These are phyloP conservation scores for Sitodiplosis mosellana DNA, from an alignment of 1,140 invertebrate genomes.

Conservation along the genomic window DNA sequence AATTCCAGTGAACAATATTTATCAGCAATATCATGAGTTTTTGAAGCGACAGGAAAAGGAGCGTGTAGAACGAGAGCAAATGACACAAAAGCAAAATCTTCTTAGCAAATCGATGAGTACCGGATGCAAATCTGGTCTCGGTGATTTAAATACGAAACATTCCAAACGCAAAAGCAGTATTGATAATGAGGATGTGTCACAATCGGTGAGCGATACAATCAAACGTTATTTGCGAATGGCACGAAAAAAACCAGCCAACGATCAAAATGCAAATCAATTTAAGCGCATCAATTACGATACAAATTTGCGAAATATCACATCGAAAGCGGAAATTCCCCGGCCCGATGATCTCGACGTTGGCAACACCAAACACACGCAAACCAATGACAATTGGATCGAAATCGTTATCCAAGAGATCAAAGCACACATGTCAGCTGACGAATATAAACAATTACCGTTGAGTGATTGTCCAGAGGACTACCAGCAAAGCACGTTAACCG, in stretches of 20 bases:
- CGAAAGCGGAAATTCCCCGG: slow-evolving; percentile 52
- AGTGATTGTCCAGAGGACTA: slow-evolving; percentile 3
- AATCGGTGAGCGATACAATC: slow-evolving; percentile 68
- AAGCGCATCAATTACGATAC: slow-evolving; percentile 77
- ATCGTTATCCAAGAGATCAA: background rate
- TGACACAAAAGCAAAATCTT: background rate
- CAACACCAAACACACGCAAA: slow-evolving; percentile 51
- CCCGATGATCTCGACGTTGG: slow-evolving; percentile 47
- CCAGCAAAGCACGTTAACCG: background rate
- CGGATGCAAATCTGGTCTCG: background rate
- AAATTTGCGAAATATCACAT: slow-evolving; percentile 64
- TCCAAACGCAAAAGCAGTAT: slow-evolving; percentile 40
- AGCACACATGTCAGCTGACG: slow-evolving; percentile 2
- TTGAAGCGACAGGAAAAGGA: slow-evolving; percentile 19
- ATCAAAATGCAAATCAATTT: slow-evolving; percentile 60
- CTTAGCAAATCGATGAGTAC: slow-evolving; percentile 19
- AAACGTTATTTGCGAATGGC: slow-evolving; percentile 69
- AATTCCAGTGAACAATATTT: background rate
- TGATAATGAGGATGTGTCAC: slow-evolving; percentile 65
- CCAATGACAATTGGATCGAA: slow-evolving; percentile 43
- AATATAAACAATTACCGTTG: background rate
- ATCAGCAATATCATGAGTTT: slow-evolving; percentile 1
- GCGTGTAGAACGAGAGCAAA: slow-evolving; percentile 9
- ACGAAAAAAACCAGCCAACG: slow-evolving; percentile 62
- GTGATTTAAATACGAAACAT: slow-evolving; percentile 13